Percentiles rank a stretch among this genome's conserved stretches.
Evolutionary conservation across 2,113 vertebrate genomes (phyloP).

Genomic region (Grammomys surdaster): DNA sequence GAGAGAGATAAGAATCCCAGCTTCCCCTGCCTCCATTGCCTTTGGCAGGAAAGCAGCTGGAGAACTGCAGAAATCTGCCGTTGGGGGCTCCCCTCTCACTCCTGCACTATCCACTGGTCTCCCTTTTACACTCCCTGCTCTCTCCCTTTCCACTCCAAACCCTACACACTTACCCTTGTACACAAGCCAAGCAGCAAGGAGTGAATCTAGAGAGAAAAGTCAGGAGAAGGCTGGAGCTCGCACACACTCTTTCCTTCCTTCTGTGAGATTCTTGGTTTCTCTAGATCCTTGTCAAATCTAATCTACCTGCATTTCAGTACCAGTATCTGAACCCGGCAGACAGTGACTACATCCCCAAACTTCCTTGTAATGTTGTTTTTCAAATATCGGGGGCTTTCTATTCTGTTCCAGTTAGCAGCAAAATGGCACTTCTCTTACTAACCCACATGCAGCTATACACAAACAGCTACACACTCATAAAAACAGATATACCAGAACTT

Average conservation of each 20-base stretch:
- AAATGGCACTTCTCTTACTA: conserved; percentile 66
- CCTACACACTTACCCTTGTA: conserved; percentile 62
- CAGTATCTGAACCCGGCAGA: conserved; percentile 54
- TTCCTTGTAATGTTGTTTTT: conserved; percentile 50
- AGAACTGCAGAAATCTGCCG: conserved; percentile 70
- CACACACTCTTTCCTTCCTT: neutral
- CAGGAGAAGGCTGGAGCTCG: conserved; percentile 56
- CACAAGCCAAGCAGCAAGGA: conserved; percentile 42
- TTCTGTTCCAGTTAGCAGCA: conserved; percentile 55
- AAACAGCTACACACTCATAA: conserved; percentile 58
- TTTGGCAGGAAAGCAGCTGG: conserved; percentile 55
- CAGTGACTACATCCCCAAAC: conserved; percentile 42
- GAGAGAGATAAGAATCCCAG: conserved; percentile 4
- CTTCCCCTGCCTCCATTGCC: conserved; percentile 48
- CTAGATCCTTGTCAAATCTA: conserved; percentile 11
- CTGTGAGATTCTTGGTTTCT: neutral
- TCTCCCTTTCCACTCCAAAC: conserved; percentile 62
- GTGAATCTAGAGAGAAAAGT: conserved; percentile 15
- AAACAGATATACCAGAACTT: conserved; percentile 69
- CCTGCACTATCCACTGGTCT: conserved; percentile 66
- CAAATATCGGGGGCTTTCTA: conserved; percentile 10
- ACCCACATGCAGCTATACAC: conserved; percentile 50
- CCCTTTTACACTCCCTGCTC: conserved; percentile 62
- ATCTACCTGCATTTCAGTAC: conserved; percentile 49
- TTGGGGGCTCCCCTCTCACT: conserved; percentile 21